Conservation (phyloP, 2,797 vertebrate genomes). For the Poeciliopsis presidionis region DNA sequence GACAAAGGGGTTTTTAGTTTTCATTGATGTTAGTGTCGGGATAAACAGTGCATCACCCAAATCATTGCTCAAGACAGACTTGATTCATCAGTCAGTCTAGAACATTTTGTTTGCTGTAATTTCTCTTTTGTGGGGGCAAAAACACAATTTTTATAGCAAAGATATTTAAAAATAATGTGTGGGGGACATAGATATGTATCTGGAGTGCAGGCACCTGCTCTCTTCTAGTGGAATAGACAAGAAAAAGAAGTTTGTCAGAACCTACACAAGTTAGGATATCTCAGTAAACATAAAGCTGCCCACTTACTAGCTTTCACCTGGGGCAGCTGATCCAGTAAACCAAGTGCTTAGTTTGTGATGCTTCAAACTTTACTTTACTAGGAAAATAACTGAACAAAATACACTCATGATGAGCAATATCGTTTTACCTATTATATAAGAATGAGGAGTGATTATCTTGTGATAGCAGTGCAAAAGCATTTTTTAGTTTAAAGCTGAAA, state of each 20-base stretch:
- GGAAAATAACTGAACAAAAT: background rate
- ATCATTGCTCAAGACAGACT: slow-evolving; percentile 44
- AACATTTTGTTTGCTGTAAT: slow-evolving; percentile 41
- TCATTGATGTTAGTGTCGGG: slow-evolving; percentile 31
- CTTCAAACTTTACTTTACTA: background rate
- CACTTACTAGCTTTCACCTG: background rate
- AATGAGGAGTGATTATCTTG: background rate
- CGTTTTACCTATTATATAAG: background rate
- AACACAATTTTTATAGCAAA: slow-evolving; percentile 6
- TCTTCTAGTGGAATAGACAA: background rate
- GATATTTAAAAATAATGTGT: slow-evolving; percentile 5
- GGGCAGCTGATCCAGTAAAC: background rate
- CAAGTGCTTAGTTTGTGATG: background rate
- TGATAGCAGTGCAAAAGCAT: background rate
- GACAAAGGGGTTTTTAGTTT: slow-evolving; percentile 56
- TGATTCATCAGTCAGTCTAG: slow-evolving; percentile 56
- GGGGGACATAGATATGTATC: background rate
- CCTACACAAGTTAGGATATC: background rate
- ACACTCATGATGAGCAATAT: background rate
- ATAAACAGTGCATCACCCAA: slow-evolving; percentile 31
- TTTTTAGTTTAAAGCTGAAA: background rate
- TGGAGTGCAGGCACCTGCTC: background rate
- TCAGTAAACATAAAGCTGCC: background rate
- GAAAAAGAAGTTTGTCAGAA: background rate
- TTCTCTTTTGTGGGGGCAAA: slow-evolving; percentile 8